These are phyloP conservation scores for Metaphire vulgaris DNA, from an alignment of 1,140 invertebrate species.

Conservation along the genomic window DNA sequence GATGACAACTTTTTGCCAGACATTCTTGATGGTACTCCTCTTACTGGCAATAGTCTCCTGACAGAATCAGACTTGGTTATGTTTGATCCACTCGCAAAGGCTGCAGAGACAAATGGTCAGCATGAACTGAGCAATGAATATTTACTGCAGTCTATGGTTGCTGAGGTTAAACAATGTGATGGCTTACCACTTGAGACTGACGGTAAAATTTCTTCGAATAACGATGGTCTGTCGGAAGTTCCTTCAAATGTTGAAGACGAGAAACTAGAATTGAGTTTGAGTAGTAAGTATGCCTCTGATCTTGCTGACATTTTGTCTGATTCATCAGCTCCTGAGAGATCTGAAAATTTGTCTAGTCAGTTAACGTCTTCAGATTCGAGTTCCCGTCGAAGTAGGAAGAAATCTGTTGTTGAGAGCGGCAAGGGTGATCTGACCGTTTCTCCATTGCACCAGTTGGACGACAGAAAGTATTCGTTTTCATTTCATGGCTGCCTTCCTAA, in stretches of 20 bases:
- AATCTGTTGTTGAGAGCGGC: not conserved
- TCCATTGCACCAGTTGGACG: not conserved
- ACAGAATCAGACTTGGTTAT: not conserved
- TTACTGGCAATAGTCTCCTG: not conserved
- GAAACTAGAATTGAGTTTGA: not conserved
- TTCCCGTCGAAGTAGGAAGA: not conserved
- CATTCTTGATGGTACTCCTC: not conserved
- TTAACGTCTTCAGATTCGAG: not conserved
- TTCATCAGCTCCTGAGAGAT: not conserved
- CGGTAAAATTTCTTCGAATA: not conserved
- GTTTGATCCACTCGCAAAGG: not conserved
- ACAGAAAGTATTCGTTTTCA: not conserved
- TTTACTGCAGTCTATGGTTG: not conserved
- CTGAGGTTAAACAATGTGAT: not conserved
- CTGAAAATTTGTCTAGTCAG: not conserved
- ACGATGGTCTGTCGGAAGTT: not conserved
- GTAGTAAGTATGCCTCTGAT: not conserved
- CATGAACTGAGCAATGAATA: not conserved
- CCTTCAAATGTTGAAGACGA: not conserved
- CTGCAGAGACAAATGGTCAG: not conserved
- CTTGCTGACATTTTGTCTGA: not conserved
- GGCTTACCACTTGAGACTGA: not conserved
- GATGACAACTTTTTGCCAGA: not conserved
- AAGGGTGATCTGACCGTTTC: not conserved
- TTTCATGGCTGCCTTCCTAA: not conserved